Conservation (phyloP, 2,888 invertebrate genomes). For the Falcaria lacertinaria region DNA sequence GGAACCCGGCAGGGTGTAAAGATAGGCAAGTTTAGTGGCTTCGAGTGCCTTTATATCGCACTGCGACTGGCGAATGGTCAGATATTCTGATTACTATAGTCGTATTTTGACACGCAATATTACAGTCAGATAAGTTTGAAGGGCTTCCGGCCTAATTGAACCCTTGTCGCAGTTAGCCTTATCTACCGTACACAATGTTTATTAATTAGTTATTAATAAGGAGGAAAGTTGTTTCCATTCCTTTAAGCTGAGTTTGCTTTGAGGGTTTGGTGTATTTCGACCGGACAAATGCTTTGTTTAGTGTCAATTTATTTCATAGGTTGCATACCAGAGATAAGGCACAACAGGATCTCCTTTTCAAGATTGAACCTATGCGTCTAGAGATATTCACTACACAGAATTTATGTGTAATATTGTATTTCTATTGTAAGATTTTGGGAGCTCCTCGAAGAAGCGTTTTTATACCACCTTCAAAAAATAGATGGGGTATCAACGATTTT, state of each 20-base stretch:
- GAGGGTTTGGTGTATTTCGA: neutral
- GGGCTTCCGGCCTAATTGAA: constrained; percentile 18
- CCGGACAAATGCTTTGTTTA: neutral
- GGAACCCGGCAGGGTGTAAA: constrained; percentile 52
- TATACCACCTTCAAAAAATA: too few relatives aligned
- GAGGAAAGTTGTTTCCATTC: neutral
- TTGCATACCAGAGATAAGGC: neutral
- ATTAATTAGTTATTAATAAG: constrained; percentile 5
- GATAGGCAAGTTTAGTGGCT: constrained; percentile 53
- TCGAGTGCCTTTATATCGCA: constrained; percentile 38
- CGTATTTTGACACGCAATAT: constrained; percentile 66
- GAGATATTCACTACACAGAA: too few relatives aligned
- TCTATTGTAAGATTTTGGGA: too few relatives aligned
- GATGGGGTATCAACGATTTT: too few relatives aligned
- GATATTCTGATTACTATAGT: constrained; percentile 57
- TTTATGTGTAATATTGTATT: too few relatives aligned
- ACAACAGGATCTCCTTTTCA: too few relatives aligned
- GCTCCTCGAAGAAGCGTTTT: too few relatives aligned
- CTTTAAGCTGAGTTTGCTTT: neutral
- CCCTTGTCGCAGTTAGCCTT: constrained; percentile 18
- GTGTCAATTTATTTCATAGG: neutral
- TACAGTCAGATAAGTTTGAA: constrained; percentile 38
- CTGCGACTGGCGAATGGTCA: constrained; percentile 36
- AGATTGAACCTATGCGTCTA: too few relatives aligned
- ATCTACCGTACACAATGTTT: constrained; percentile 11